Percentiles rank a stretch among this genome's conserved stretches.
These are phyloP conservation scores for Cinclus cinclus DNA, from an alignment of 2,113 vertebrate species.

Conservation along the genomic window DNA sequence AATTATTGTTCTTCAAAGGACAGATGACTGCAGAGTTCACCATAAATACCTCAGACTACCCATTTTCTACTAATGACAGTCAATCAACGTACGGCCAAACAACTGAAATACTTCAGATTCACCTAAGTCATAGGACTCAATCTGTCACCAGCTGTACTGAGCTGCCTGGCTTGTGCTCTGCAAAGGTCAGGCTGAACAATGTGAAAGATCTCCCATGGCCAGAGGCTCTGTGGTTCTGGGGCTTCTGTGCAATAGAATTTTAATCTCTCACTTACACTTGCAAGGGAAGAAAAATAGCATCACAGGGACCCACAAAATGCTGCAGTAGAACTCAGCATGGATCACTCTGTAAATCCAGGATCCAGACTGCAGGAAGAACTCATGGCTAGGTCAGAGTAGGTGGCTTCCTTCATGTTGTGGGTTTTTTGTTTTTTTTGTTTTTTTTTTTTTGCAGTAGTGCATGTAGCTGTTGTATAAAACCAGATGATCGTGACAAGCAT, in stretches of 20 bases:
- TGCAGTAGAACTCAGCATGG: not conserved
- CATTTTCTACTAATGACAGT: slow-evolving; percentile 1
- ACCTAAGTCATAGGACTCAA: not conserved
- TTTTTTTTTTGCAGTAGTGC: not conserved
- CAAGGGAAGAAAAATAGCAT: not conserved
- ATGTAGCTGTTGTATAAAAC: not conserved
- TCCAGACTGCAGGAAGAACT: not conserved
- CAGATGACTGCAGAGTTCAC: not conserved
- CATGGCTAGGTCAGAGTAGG: not conserved
- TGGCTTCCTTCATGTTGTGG: not conserved
- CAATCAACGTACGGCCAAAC: not conserved
- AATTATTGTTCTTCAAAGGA: slow-evolving; percentile 12
- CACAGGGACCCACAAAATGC: not conserved
- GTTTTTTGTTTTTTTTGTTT: not conserved
- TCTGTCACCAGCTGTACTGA: not conserved
- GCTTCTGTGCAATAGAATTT: not conserved
- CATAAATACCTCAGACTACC: slow-evolving; percentile 38
- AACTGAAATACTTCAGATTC: slow-evolving; percentile 22
- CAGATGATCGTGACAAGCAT: not conserved
- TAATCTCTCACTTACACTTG: not conserved
- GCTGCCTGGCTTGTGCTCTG: not conserved
- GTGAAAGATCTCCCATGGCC: not conserved
- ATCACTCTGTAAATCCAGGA: not conserved
- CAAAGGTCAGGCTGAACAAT: not conserved
- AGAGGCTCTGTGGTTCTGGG: not conserved